These are phyloP conservation scores for Trachemys scripta DNA, from an alignment of 2,113 vertebrate genomes.

Conservation along the genomic window DNA sequence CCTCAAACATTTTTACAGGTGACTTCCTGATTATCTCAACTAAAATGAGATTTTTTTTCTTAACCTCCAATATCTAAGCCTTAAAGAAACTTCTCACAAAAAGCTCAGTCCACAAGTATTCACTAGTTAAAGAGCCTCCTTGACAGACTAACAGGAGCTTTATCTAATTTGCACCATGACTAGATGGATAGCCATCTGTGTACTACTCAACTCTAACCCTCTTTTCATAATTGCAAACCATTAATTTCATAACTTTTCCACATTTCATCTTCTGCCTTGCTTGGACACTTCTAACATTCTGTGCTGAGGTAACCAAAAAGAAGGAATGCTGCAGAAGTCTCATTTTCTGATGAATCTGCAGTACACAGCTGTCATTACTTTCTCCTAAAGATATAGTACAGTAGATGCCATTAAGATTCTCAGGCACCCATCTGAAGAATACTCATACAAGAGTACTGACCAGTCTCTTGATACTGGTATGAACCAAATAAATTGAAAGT, in stretches of 20 bases:
- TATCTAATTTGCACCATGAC: background rate
- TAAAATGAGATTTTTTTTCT: background rate
- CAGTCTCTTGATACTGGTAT: slow-evolving; percentile 49
- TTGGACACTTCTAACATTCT: slow-evolving; percentile 25
- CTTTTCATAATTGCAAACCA: slow-evolving; percentile 30
- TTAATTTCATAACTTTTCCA: background rate
- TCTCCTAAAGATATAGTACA: slow-evolving; percentile 26
- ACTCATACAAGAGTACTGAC: slow-evolving; percentile 50
- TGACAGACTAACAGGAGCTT: background rate
- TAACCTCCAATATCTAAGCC: background rate
- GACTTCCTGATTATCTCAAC: background rate
- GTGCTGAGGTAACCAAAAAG: slow-evolving; percentile 80
- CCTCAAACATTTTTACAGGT: background rate
- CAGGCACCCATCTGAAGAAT: slow-evolving; percentile 28
- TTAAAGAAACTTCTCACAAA: background rate
- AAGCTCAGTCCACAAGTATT: background rate
- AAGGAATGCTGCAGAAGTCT: slow-evolving; percentile 54
- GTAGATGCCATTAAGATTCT: slow-evolving; percentile 42
- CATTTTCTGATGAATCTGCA: slow-evolving; percentile 51
- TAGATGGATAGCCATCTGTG: slow-evolving; percentile 11
- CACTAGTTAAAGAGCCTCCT: background rate
- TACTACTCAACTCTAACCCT: slow-evolving; percentile 56
- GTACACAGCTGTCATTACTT: background rate
- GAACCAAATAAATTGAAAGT: slow-evolving; percentile 2
- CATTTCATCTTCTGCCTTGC: background rate